Base-by-base conservation (phyloP, 2,888 invertebrate genomes). In the Lamproptera curius region DNA sequence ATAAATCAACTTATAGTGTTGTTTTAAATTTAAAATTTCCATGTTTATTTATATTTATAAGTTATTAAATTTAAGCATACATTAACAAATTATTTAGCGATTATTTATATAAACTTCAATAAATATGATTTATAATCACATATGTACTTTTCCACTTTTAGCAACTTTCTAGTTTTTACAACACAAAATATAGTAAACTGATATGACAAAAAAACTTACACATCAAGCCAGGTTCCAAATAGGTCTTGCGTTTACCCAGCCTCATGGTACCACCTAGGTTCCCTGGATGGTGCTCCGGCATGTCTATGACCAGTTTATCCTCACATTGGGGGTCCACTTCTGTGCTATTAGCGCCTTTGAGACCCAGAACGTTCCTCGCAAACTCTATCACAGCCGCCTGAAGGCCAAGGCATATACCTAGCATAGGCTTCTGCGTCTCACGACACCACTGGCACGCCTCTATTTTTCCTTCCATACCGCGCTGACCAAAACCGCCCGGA, bases 191-290 rank as follows among this genome's bases (percentile, higher is more conserved):
- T n/a, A n/a, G n/a, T n/a, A n/a, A n/a, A n/a, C n/a, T n/a, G n/a
- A n/a, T n/a, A n/a, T n/a, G n/a, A n/a, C n/a, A n/a, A n/a, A n/a
- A n/a, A n/a, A 47, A 85, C 91, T 89, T 70, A 93, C 93, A 90
- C 59, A 94, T 88, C 55, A 91, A 75, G 61, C 89, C 89, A 1
- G 88, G 77, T 51, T 91, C 91, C 70, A 99, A 95, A 33, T 93
- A 82, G 0, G 99, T 99, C 50, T 91, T 92, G 62, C 98, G 91
- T 70, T 94, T 95, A n/a, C 99, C 99, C 38, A 99, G 87, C 50
- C 99, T 89, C 99, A 99, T 99, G 0, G 99, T 99, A 6, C 98
- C 99, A 1, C 99, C 99, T 89, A 97, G 91, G 58, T 94, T 91
- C 0, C 96, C 97, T 0, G 93, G 92, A 73, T 97, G 96, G 76